These are phyloP conservation scores for Aethina tumida DNA, from an alignment of 1,140 invertebrate species.

Conservation along the genomic window DNA sequence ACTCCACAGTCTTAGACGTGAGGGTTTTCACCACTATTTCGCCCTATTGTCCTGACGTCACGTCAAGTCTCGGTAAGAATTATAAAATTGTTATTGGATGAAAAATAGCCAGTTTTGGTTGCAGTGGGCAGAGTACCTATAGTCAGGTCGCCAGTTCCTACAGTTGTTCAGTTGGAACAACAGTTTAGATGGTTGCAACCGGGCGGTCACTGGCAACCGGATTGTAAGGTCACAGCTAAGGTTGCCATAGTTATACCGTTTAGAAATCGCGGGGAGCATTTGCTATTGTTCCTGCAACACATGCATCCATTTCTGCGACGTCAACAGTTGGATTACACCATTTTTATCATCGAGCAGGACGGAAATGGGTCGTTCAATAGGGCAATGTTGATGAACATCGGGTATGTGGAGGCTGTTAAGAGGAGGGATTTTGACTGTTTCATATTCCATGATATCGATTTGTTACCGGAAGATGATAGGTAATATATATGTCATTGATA, in stretches of 20 bases:
- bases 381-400: conserved; percentile 92
- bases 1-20: background rate
- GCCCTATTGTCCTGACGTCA: background rate
- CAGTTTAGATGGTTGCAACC: conserved; percentile 43
- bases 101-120: conserved; percentile 9
- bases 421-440: conserved; percentile 76
- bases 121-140: conserved; percentile 37
- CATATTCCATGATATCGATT: conserved; percentile 93
- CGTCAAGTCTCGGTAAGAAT: conserved; percentile 1
- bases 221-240: conserved; percentile 61
- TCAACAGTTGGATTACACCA: conserved; percentile 86
- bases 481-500: too few relatives aligned
- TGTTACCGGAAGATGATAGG: conserved; percentile 83
- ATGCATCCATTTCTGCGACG: conserved; percentile 84
- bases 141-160: conserved; percentile 36
- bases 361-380: conserved; percentile 74
- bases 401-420: conserved; percentile 76
- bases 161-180: conserved; percentile 35
- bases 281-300: conserved; percentile 74
- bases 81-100: background rate
- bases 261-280: conserved; percentile 73
- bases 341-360: conserved; percentile 90
- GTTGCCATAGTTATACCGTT: conserved; percentile 88
- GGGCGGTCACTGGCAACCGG: conserved; percentile 71
- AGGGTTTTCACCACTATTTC: background rate